phyloP scores from a whole-genome alignment of 2,888 invertebrate species.

The Caenorhabditis panamensis region DNA sequence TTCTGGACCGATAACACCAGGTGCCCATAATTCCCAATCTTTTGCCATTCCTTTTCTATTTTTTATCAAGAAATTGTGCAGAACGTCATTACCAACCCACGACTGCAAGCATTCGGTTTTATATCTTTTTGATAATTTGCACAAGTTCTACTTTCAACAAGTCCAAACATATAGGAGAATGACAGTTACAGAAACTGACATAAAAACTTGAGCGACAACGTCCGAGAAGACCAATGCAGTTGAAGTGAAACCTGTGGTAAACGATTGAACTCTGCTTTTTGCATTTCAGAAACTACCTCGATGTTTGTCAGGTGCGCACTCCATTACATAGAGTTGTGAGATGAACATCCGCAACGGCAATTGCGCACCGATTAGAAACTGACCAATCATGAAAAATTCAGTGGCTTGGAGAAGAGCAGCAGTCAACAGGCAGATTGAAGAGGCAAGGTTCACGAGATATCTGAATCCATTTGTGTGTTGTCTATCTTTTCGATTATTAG shows the following conservation, averaged over 20 bases:
- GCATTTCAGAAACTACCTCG: conserved; percentile 30
- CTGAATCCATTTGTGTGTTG: conserved; percentile 20
- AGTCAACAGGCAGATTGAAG: conserved; percentile 34
- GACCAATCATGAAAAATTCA: conserved; percentile 60
- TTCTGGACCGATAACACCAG: not conserved
- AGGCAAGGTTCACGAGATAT: conserved; percentile 13
- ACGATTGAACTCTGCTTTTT: too few relatives aligned
- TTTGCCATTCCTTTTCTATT: not conserved
- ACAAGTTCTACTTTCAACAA: conserved; percentile 15
- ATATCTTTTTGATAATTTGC: conserved; percentile 1
- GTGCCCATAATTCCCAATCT: not conserved
- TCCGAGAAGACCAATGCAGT: conserved; percentile 46
- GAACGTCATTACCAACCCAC: not conserved
- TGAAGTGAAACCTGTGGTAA: conserved; percentile 51
- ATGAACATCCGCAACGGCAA: conserved; percentile 50
- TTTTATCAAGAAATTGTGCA: conserved; percentile 16
- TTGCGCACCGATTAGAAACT: conserved; percentile 31
- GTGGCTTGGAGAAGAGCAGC: conserved; percentile 49
- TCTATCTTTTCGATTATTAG: not conserved
- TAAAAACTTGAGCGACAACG: conserved; percentile 45
- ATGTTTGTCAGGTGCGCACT: conserved; percentile 62
- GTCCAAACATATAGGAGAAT: too few relatives aligned
- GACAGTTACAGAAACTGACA: conserved; percentile 61
- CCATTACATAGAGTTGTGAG: conserved; percentile 54
- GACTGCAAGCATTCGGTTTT: not conserved